A percentile compares a stretch with the other conserved stretches of the same genome.
These are phyloP conservation scores for Rhynchonycteris naso DNA, from an alignment of 2,797 vertebrate genomes.

Conservation along the genomic window DNA sequence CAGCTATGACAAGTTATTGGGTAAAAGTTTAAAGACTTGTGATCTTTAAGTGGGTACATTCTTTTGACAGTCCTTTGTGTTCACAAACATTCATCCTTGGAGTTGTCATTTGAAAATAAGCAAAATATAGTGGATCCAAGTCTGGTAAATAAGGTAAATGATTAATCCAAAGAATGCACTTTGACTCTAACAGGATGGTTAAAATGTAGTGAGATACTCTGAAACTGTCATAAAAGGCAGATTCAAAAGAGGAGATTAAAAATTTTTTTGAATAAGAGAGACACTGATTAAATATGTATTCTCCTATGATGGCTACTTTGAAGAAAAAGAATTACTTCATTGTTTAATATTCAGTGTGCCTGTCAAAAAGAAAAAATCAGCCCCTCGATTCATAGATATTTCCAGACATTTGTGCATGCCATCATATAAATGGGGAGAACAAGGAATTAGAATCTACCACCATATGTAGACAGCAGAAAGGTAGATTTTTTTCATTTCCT, in stretches of 20 bases:
- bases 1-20: not conserved
- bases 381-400: not conserved
- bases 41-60: not conserved
- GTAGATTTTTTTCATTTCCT: not conserved
- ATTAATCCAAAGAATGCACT: slow-evolving; percentile 19
- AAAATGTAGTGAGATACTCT: not conserved
- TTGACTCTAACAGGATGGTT: not conserved
- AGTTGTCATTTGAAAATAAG: slow-evolving; percentile 57
- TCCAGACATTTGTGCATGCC: not conserved
- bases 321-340: slow-evolving; percentile 26
- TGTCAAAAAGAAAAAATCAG: slow-evolving; percentile 6
- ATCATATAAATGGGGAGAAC: not conserved
- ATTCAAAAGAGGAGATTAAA: slow-evolving; percentile 24
- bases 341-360: not conserved
- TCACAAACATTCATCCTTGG: slow-evolving; percentile 21
- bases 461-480: not conserved
- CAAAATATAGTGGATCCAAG: slow-evolving; percentile 15
- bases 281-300: slow-evolving; percentile 26
- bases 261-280: slow-evolving; percentile 46
- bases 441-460: not conserved
- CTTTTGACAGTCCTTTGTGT: not conserved
- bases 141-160: slow-evolving; percentile 20
- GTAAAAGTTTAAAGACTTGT: slow-evolving; percentile 31
- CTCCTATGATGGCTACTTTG: not conserved
- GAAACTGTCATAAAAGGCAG: not conserved